phyloP scores from a whole-genome alignment of 2,797 vertebrate genomes.

The Micrastur ruficollis region DNA sequence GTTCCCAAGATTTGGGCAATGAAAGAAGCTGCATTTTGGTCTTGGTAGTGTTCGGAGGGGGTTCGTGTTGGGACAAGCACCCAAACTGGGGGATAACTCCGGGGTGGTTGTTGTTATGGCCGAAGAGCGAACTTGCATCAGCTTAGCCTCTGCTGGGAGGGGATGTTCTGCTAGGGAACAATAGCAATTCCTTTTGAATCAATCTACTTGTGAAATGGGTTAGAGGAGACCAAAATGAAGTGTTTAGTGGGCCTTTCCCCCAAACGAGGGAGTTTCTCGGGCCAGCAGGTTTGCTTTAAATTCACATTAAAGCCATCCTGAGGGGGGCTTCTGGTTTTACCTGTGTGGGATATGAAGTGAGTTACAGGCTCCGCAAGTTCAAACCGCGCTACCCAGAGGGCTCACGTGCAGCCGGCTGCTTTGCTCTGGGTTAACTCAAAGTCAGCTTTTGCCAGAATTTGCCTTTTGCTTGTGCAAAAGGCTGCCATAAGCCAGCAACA shows the following conservation, averaged over 20 bases:
- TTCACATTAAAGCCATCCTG: background rate
- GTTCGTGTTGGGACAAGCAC: rapidly evolving
- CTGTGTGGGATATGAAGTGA: background rate
- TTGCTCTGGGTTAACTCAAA: background rate
- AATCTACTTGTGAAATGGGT: background rate
- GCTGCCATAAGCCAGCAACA: background rate
- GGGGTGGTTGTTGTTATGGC: background rate
- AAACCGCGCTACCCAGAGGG: rapidly evolving
- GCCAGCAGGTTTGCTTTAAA: background rate
- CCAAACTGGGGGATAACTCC: rapidly evolving
- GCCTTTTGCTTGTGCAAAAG: background rate
- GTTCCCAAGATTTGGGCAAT: background rate
- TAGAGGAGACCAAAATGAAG: background rate
- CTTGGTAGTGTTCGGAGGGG: rapidly evolving
- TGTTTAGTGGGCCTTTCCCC: rapidly evolving
- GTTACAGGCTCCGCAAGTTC: background rate
- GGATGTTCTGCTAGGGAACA: background rate
- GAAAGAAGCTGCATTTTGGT: rapidly evolving
- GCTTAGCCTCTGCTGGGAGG: background rate
- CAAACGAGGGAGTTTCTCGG: background rate
- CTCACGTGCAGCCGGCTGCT: background rate
- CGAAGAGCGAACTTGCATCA: background rate
- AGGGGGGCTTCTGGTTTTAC: background rate
- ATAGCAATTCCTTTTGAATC: background rate
- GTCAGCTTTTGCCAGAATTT: background rate